Percentiles rank a stretch among this genome's conserved stretches.
Evolutionary conservation across 2,797 vertebrate species (phyloP).

Genomic region (Rallus crepitans): DNA sequence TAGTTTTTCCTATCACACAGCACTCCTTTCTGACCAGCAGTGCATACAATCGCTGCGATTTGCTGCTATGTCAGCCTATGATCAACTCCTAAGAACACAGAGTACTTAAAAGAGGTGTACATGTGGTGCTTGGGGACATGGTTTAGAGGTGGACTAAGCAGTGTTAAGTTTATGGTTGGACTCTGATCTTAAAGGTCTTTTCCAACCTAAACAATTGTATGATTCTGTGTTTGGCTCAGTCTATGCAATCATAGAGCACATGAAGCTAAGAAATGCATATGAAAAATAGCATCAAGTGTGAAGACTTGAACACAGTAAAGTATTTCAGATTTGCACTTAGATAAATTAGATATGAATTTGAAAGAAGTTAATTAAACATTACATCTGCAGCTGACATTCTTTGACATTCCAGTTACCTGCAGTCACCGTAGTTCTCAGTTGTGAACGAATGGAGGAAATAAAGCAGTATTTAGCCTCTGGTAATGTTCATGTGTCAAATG

Average conservation of each 20-base stretch:
- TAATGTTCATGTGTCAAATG: neutral
- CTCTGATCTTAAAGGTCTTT: neutral
- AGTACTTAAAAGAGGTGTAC: neutral
- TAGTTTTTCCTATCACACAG: neutral
- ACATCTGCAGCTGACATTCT: neutral
- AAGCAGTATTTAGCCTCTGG: neutral
- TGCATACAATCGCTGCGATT: neutral
- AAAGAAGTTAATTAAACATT: neutral
- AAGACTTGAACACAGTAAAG: neutral
- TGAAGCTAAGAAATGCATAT: neutral
- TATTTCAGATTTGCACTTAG: neutral
- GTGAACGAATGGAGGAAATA: neutral
- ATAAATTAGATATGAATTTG: neutral
- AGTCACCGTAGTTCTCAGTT: neutral
- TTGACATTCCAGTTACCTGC: neutral
- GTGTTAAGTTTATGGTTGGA: neutral
- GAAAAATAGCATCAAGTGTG: neutral
- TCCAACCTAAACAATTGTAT: neutral
- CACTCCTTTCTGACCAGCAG: neutral
- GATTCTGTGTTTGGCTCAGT: neutral
- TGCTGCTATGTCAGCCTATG: neutral
- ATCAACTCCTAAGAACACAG: neutral
- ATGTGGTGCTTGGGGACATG: neutral
- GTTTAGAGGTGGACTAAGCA: neutral
- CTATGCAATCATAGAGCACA: neutral